Base-by-base conservation (phyloP, 1,140 invertebrate genomes). In the Drosophila lacertosa region DNA sequence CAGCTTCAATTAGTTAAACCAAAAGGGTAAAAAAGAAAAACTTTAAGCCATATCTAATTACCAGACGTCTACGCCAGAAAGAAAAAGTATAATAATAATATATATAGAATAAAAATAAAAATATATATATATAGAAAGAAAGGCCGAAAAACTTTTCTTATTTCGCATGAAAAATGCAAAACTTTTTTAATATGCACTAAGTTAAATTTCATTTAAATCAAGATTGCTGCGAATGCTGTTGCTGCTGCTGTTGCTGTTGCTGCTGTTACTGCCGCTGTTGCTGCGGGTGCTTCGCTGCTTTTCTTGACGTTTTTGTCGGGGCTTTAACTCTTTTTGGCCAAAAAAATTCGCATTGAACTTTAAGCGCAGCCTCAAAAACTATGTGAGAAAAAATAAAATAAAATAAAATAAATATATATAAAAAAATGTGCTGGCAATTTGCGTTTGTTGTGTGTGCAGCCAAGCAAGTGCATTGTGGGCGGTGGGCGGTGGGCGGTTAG, bases 161-260 rank as follows among this genome's bases (percentile, higher is more conserved):
- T 84, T 81, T 86, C 77, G 77, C 68, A 60, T 77, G 64, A 81
- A 84, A 80, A 84, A 86, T 84, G 73, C 73, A 77, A 84, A 84
- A 84, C 81, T 84, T 84, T 84, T 84, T 84, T 84, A 84, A 84
- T 84, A 84, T 84, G 81, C 81, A 65, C 55, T 81, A 81, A 84
- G 68, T 81, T 80, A 74, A 84, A 84, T 84, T 86, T 86, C 74
- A 86, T 84, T 84, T 86, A 86, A 84, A 81, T 84, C 81, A 77
- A 86, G 81, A 76, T 64, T 69, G 64, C 73, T 53, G 77, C 60
- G 63, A 45, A 62, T 58, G 67, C 57, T 59, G 63, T 26, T 53
- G 32, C 35, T 44, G 15, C 15, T 51, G 16, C 45, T 57, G 39
- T 15, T 55, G 42, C 18, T 55, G 35, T n/a, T 37, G 47, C 1